Percentiles rank a stretch among this genome's conserved stretches.
Evolutionary conservation across 2,888 invertebrate genomes (phyloP).

Genomic region (Sturmia bella): DNA sequence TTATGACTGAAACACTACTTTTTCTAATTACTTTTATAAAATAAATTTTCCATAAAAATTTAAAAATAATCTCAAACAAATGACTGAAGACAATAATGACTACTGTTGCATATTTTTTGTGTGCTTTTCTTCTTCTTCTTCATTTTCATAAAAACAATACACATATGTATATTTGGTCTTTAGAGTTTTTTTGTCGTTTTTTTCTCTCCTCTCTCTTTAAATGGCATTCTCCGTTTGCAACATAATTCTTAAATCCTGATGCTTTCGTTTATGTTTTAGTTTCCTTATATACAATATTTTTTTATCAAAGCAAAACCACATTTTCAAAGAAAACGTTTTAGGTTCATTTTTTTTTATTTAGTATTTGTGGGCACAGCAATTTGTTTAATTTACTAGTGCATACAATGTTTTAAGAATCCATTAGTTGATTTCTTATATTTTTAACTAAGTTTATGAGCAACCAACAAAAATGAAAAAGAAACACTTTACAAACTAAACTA

Average conservation of each 20-base stretch:
- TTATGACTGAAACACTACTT: conserved; percentile 20
- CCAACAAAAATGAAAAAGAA: neutral
- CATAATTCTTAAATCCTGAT: conserved; percentile 12
- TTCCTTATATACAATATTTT: conserved; percentile 48
- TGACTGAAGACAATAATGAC: no score
- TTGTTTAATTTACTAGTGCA: conserved; percentile 67
- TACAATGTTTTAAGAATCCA: conserved; percentile 58
- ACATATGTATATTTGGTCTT: no score
- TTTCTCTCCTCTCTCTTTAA: no score
- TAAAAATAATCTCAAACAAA: no score
- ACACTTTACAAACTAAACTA: neutral
- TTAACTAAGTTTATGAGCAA: conserved; percentile 7
- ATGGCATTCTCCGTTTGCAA: conserved; percentile 12
- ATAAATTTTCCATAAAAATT: no score
- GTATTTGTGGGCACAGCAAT: conserved; percentile 66
- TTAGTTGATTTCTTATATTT: conserved; percentile 36
- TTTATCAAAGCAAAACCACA: conserved; percentile 67
- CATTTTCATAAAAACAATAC: neutral
- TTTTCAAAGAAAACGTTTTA: conserved; percentile 64
- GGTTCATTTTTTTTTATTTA: conserved; percentile 62
- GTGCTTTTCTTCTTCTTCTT: no score
- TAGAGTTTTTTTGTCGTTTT: no score
- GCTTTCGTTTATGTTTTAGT: neutral
- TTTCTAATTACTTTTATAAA: conserved; percentile 39
- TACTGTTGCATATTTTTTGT: no score